These are phyloP conservation scores for Drosophila punjabiensis DNA, from an alignment of 1,140 invertebrate genomes.

Conservation along the genomic window DNA sequence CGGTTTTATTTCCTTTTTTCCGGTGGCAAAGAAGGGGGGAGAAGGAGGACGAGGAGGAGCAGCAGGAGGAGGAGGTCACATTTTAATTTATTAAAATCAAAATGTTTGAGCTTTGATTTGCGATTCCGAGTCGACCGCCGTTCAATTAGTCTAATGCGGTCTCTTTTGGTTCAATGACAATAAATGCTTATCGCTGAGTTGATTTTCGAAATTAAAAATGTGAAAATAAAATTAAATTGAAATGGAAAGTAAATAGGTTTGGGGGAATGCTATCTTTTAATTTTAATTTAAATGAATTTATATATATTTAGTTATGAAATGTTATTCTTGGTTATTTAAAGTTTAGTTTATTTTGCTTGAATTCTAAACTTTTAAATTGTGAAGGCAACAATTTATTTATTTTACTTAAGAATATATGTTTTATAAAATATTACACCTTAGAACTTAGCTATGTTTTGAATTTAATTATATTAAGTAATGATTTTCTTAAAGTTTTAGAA, in stretches of 20 bases:
- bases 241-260: conserved; percentile 6
- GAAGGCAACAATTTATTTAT: too few relatives aligned
- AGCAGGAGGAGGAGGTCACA: background rate
- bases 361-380: background rate
- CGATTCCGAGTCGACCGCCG: conserved; percentile 53
- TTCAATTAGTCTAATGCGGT: conserved; percentile 61
- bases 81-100: conserved; percentile 69
- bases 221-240: conserved; percentile 13
- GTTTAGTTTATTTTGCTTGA: background rate
- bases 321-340: background rate
- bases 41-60: background rate
- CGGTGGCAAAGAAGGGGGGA: background rate
- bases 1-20: conserved; percentile 40
- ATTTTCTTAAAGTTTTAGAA: background rate
- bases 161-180: conserved; percentile 20
- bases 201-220: conserved; percentile 36
- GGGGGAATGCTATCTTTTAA: background rate
- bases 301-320: background rate
- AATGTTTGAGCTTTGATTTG: conserved; percentile 59
- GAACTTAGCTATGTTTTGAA: background rate
- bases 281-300: background rate
- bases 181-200: conserved; percentile 13
- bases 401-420: too few relatives aligned
- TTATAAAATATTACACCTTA: background rate
- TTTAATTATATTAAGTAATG: too few relatives aligned